Evolutionary conservation across 2,888 invertebrate species (phyloP), one percentile per base, ranked within the genome.

Genomic region (Rhingia campestris): DNA sequence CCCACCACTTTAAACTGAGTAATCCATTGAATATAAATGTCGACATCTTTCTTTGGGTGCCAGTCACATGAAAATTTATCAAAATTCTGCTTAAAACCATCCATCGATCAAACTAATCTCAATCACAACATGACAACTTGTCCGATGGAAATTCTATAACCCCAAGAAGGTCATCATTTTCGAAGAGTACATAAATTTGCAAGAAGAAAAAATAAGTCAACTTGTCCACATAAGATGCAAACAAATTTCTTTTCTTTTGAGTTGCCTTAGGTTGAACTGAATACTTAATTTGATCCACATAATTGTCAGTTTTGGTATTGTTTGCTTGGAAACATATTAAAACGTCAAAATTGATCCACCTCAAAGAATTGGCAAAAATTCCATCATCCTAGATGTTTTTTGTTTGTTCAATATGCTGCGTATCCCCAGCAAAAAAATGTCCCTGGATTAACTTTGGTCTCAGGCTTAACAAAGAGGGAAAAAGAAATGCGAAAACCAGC

Each of bases 261-360:
- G 9, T 10, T 5, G n/a, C 9, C 49, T 22, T 9, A 33, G 54
- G 33, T 56, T 67, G 61, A 67, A 77, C 63, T 67, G 61, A 67
- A 77, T 63, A 51, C 22, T 58, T 67, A 73, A 73, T 77, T 74
- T 59, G 74, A 80, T 70, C 63, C 47, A 59, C 63, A 75, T 75
- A 84, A 79, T 84, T 84, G 79, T 66, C 70, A 74, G 47, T 53
- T 41, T 51, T 58, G 41, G 58, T 47, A 56, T 66, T 84, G 80
- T 84, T 80, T 80, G 70, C 70, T 37, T 41, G 43, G 22, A 80
- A 80, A 84, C 74, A 80, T 84, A 80, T 84, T 84, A 84, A 84
- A 84, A 84, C 49, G 80, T 84, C 74, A 80, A 64, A 80, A 53
- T 80, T 75, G 84, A 84, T 80, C 74, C 84, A 74, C 63, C 58